Conservation (phyloP, 2,797 vertebrate species). For the Denticeps clupeoides region DNA sequence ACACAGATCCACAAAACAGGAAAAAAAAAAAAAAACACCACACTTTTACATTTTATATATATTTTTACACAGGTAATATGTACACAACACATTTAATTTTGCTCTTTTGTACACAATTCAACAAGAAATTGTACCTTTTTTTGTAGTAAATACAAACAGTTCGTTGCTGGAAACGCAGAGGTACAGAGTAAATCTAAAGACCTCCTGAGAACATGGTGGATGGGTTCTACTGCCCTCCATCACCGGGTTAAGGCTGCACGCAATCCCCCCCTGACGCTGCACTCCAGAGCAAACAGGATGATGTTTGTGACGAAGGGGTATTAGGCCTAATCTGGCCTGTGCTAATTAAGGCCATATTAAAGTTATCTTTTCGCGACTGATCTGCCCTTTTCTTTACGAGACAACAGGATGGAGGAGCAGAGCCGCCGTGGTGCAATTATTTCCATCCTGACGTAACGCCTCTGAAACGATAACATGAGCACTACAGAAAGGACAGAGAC, state of each 20-base stretch:
- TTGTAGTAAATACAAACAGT: constrained; percentile 50
- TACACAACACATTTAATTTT: constrained; percentile 49
- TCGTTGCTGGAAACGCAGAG: constrained; percentile 52
- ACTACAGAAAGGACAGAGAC: neutral
- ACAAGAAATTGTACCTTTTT: constrained; percentile 45
- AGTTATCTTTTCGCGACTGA: too few relatives aligned
- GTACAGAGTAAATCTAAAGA: constrained; percentile 31
- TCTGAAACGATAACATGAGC: neutral
- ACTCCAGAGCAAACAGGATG: neutral
- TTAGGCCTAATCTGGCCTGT: too few relatives aligned
- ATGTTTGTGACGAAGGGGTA: too few relatives aligned
- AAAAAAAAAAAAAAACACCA: constrained; percentile 38
- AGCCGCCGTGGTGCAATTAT: too few relatives aligned
- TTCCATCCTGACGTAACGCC: too few relatives aligned
- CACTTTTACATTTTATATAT: constrained; percentile 72
- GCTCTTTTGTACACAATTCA: constrained; percentile 53
- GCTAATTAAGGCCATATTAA: too few relatives aligned
- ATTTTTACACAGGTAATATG: constrained; percentile 63
- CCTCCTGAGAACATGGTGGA: constrained; percentile 55
- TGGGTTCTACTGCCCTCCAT: constrained; percentile 60
- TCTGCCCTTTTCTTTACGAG: too few relatives aligned
- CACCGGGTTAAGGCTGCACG: constrained; percentile 47
- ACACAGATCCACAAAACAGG: constrained; percentile 63
- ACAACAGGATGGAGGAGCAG: too few relatives aligned
- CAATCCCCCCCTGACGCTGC: neutral